Conservation (phyloP, 92 coral and sea anemone species). For the Zoanthus solanderi region DNA sequence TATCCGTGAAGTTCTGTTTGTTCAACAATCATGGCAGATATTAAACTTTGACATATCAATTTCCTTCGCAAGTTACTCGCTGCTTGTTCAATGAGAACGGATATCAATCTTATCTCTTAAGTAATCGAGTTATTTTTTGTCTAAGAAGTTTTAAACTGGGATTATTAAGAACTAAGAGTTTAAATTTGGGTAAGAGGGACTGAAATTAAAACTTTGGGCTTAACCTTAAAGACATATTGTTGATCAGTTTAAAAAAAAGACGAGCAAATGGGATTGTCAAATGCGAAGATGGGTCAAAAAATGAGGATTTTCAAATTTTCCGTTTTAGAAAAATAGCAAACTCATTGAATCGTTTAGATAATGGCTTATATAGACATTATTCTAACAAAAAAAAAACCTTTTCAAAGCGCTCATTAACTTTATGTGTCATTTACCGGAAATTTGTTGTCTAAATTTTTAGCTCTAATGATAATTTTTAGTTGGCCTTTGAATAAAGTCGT, state of each 20-base stretch:
- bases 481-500: not conserved
- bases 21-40: not conserved
- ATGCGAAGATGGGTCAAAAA: not conserved
- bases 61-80: not conserved
- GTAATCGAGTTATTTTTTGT: not conserved
- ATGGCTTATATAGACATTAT: not conserved
- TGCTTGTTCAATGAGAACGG: not conserved
- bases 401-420: slow-evolving; percentile 1
- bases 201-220: too few species aligned
- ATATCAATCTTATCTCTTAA: not conserved
- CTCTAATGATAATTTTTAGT: not conserved
- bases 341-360: not conserved
- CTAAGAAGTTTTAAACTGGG: not conserved
- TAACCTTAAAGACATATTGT: too few species aligned
- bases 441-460: not conserved
- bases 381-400: not conserved
- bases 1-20: not conserved
- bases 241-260: not conserved
- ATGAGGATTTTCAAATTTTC: not conserved
- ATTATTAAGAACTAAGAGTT: not conserved
- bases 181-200: too few species aligned
- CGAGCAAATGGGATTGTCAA: not conserved
- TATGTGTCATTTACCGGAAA: slow-evolving; percentile 24
- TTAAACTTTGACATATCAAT: not conserved
- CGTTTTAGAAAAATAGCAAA: not conserved